A percentile compares a stretch with the other conserved stretches of the same genome.
phyloP scores from a whole-genome alignment of 1,140 invertebrate species.

The Drosophila melanogaster region Release_6_plus_ISO1_MT NT_037436.4:22247501-22248000 shows the following conservation, averaged over 20 bases:
- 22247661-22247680: slow-evolving; percentile 73
- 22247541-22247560: slow-evolving; percentile 60
- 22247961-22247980: slow-evolving; percentile 66
- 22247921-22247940: neutral
- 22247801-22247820: neutral
- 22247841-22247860: neutral
- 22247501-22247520: neutral
- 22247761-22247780: slow-evolving; percentile 27
- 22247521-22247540: slow-evolving; percentile 25
- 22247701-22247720: slow-evolving; percentile 40
- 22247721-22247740: slow-evolving; percentile 56
- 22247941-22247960: slow-evolving; percentile 41
- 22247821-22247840: neutral
- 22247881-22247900: slow-evolving; percentile 7
- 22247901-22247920: neutral
- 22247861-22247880: neutral
- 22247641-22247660: slow-evolving; percentile 78
- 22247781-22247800: slow-evolving; percentile 26
- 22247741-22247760: slow-evolving; percentile 43
- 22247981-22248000: slow-evolving; percentile 83
- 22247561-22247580: slow-evolving; percentile 81
- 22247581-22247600: slow-evolving; percentile 62
- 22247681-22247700: slow-evolving; percentile 36
- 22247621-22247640: slow-evolving; percentile 71
- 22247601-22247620: slow-evolving; percentile 64